Base-by-base conservation (phyloP, 1,140 invertebrate genomes). In the Drosophila pseudoobscura region DNA sequence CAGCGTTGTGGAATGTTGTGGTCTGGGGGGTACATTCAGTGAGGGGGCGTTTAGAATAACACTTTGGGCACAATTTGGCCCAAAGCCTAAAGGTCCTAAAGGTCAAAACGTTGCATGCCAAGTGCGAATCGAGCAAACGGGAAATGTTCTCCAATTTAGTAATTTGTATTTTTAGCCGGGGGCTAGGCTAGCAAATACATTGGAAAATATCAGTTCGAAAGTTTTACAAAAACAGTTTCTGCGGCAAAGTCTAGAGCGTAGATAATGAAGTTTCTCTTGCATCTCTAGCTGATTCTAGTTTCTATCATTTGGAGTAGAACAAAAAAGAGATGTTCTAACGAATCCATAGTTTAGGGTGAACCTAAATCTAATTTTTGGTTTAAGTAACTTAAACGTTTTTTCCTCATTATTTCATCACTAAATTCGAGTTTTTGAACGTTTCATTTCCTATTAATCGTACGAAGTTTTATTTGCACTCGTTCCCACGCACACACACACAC, bases 131-230 rank as follows among this genome's bases (percentile, higher is more conserved):
- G 46, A 63, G 45, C 41, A 52, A 39, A 55, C 51, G 56, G 43
- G 52, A 63, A 63, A 5, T 53, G 45, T 31, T 52, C 39, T 26
- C 35, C 51, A 22, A 39, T 49, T 73, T 20, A 24, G 69, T 72
- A 72, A 73, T 72, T 44, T 22, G 50, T 72, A 73, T 73, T 73
- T 73, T 55, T 73, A 73, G 56, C 39, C 6, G 17, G n/a, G 11
- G 31, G 31, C 43, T 68, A 29, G 7, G 11, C 44, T 3, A 64
- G 15, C 11, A 63, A 68, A 39, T 39, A 39, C 35, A 39, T 39
- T 68, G 47, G n/a, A n/a, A 26, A 43, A 46, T 46, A 9, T 24
- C 43, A 70, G 6, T 50, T 26, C 7, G 1, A 57, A 22, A 20
- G 46, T 26, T 44, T 35, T 2, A 13, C 35, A 13, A 39, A 39